Evolutionary conservation across 2,888 invertebrate species (phyloP), one percentile per base, ranked within the genome.

Genomic region (Pasiphila rectangulata): DNA sequence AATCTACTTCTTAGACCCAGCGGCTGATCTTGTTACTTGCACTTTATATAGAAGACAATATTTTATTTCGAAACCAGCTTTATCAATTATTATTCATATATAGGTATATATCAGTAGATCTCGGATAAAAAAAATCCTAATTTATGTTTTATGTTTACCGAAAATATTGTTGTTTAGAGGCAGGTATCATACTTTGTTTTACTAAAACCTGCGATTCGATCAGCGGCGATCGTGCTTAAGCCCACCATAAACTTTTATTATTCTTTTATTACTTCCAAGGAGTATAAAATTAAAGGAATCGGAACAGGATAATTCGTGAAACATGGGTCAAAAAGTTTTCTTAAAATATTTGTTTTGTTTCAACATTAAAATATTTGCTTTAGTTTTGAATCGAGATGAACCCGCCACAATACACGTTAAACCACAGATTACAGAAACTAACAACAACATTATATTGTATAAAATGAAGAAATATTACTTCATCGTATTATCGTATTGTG

Each of bases 281-380:
- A 40, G 49, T 54, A 61, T 57, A 54, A 58, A 62, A 62, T 61
- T 66, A 65, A 58, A 56, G 51, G 47, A 60, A 6, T 29, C 7
- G 29, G 7, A 29, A 29, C 15, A 12, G 6, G 25, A 6, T 25
- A 5, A n/a, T n/a, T n/a, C n/a, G 7, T 1, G 13, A 27, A 15
- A 27, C 7, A 27, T 9, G 7, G 16, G 7, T 16, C 2, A 15
- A 4, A 16, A 4, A 16, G 12, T 9, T 16, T 17, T 16, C n/a
- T 30, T 30, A 4, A 16, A 30, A 2, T 19, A 7, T 16, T 16
- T n/a, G 16, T 30, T 9, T 32, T 2, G n/a, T n/a, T 9, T 19
- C 1, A 15, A n/a, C n/a, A n/a, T n/a, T n/a, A 16, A 30, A 10
- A n/a, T 17, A 17, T 17, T 17, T 32, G 9, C n/a, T n/a, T n/a